A percentile compares a stretch with the other conserved stretches of the same genome.
Conservation (phyloP, 2,888 invertebrate species). For the Chymomyza fuscimana region DNA sequence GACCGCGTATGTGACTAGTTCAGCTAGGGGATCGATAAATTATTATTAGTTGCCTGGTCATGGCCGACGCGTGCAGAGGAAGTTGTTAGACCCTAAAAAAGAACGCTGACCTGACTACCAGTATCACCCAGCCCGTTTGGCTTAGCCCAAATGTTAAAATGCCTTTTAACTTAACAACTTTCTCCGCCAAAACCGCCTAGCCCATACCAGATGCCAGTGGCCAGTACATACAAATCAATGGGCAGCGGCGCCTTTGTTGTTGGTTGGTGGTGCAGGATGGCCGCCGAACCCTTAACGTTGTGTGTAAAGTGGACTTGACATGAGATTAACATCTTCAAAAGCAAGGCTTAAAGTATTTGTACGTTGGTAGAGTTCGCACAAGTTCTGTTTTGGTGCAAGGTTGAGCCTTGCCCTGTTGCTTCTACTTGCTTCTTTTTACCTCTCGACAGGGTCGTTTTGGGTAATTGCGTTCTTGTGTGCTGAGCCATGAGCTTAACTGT, state of each 20-base stretch:
- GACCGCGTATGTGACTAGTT: slow-evolving; percentile 64
- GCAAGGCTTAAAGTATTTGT: slow-evolving; percentile 75
- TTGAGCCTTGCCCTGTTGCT: slow-evolving; percentile 19
- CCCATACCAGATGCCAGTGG: slow-evolving; percentile 2
- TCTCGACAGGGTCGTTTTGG: slow-evolving; percentile 49
- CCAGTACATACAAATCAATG: slow-evolving; percentile 59
- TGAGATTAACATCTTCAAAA: slow-evolving; percentile 76
- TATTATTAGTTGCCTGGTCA: slow-evolving; percentile 71
- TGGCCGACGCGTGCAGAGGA: slow-evolving; percentile 60
- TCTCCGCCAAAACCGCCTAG: slow-evolving; percentile 70
- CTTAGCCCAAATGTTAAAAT: slow-evolving; percentile 59
- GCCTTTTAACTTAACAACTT: slow-evolving; percentile 77
- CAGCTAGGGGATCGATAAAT: slow-evolving; percentile 76
- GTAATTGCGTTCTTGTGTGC: slow-evolving; percentile 75
- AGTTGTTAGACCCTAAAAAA: slow-evolving; percentile 65
- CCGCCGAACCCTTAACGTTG: slow-evolving; percentile 66
- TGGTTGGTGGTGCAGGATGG: slow-evolving; percentile 30
- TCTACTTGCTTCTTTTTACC: slow-evolving; percentile 28
- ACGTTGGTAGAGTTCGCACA: slow-evolving; percentile 54
- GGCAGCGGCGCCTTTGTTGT: slow-evolving; percentile 40
- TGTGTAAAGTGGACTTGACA: slow-evolving; percentile 76
- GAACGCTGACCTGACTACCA: slow-evolving; percentile 52
- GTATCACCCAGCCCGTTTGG: slow-evolving; percentile 51
- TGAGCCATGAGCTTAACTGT: slow-evolving; percentile 74
- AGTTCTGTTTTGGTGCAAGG: slow-evolving; percentile 47